Base-by-base conservation (phyloP, 2,113 vertebrate species). In the Deroptyus accipitrinus region DNA sequence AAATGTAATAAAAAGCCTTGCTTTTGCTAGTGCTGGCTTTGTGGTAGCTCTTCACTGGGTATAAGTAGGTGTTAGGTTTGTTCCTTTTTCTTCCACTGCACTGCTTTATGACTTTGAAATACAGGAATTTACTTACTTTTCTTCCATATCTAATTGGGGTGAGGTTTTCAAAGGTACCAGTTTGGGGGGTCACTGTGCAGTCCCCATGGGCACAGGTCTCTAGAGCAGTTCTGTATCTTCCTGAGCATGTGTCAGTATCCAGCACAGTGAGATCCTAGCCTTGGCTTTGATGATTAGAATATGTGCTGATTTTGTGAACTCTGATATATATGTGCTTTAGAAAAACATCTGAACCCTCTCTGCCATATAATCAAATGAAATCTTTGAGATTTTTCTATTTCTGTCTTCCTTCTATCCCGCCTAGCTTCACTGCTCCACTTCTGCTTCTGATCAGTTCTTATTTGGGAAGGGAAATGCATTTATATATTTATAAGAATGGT, bases 91-190 rank as follows among this genome's bases (percentile, higher is more conserved):
- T 94, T 54, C n/a, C 80, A 25, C 68, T 88, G 54, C 5, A 1
- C 37, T 77, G 73, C 68, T 73, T 74, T 15, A 7, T 42, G 70
- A 39, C 52, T 74, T 22, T 41, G 46, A 46, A 85, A 86, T 27
- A 3, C 1, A 41, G 55, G 46, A 23, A 64, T 89, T 94, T 31
- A 31, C 16, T 41, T 54, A 31, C 31, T 13, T 75, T 72, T 67
- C 76, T 84, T 62, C 10, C 3, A 0, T 30, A 1, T 5, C 23
- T 51, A n/a, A 7, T 0, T 18, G 28, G 63, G 39, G 66, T 18
- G 52, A 20, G 3, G 7, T 27, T 84, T 62, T 55, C 48, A 22
- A 11, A 42, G 25, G 8, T 3, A 18, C 2, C 25, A 17, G 2
- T 72, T 55, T 35, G 17, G 33, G 33, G 41, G 7, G 4, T 83